These are phyloP conservation scores for Cassiopea xamachana DNA, from an alignment of 30 jellyfish, hydroid and myxozoan species.

Conservation along the genomic window DNA sequence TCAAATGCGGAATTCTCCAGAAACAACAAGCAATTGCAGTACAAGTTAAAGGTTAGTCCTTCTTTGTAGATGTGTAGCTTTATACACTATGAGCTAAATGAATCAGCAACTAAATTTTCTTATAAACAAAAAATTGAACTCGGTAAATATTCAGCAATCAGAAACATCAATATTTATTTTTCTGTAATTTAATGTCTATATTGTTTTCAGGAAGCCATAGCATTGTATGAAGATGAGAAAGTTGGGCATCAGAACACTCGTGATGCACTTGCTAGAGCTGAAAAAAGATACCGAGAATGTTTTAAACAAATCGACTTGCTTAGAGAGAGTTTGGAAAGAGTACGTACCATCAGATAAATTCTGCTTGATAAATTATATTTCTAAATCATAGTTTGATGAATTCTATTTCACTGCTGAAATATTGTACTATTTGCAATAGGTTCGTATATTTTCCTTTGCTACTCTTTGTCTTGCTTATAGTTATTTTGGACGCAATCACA, in stretches of 20 bases:
- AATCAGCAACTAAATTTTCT: too few relatives aligned
- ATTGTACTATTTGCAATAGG: too few relatives aligned
- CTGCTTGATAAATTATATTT: too few relatives aligned
- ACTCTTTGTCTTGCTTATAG: too few relatives aligned
- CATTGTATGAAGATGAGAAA: slow-evolving; percentile 56
- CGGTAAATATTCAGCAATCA: too few relatives aligned
- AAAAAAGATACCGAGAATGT: slow-evolving; percentile 64
- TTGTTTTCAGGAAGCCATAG: slow-evolving; percentile 42
- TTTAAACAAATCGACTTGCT: slow-evolving; percentile 65
- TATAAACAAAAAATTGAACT: too few relatives aligned
- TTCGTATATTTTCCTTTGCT: too few relatives aligned
- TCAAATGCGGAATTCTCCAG: slow-evolving; percentile 70
- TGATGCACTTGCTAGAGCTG: slow-evolving; percentile 67
- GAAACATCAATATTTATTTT: too few relatives aligned
- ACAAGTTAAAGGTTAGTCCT: slow-evolving; percentile 45
- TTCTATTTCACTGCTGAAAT: too few relatives aligned
- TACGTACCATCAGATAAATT: not conserved
- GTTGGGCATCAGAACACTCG: slow-evolving; percentile 66
- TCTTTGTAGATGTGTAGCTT: not conserved
- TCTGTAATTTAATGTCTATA: not conserved
- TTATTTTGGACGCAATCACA: too few relatives aligned
- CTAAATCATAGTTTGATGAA: too few relatives aligned
- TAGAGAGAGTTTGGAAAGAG: slow-evolving; percentile 58
- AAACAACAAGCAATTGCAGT: slow-evolving; percentile 66
- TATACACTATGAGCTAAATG: too few relatives aligned